Evolutionary conservation across 1,140 invertebrate species (phyloP), one percentile per base, ranked within the genome.

Genomic region (Heterodera carotae): DNA sequence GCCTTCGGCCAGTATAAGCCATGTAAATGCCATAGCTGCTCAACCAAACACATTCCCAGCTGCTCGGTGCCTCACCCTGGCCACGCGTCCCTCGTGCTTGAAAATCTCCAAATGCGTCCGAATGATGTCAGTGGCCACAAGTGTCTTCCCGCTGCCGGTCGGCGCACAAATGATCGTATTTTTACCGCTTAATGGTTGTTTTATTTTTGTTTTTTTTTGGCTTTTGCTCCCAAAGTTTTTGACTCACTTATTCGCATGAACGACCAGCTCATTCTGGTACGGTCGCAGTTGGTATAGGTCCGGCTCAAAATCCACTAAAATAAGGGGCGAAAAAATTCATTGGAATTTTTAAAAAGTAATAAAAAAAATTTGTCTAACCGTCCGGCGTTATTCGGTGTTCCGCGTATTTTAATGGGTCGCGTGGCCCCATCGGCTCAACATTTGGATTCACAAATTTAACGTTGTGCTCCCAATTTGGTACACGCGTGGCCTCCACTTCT

Each of bases 71-170:
- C 31, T 15, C 36, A 48, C 31, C 31, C 64, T 71, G 27, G 80
- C 78, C 31, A 62, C 69, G 64, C 78, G 48, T 7, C 60, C 60
- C 1, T 34, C 43, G 31, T 39, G 48, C 27, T 53, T 53, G 48
- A 18, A 53, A 22, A 18, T 81, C 36, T 12, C 10, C 76, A 85
- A 43, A 69, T 85, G 84, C 25, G 85, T 78, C 27, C 69, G 34
- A 22, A 85, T 84, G 33, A 87, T 82, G 62, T 87, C 75, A 6
- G 77, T 76, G 3, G 84, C 84, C 31, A 87, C 81, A 43, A 84
- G 31, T 6, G 84, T 85, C 62, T 85, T 85, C n/a, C 84, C 84
- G 34, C 79, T 78, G 33, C 85, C 84, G 18, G 84, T 85, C n/a
- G 84, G 84, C 15, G 85, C 84, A 64, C 84, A 84, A 43, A 76